Percentiles rank a stretch among this genome's conserved stretches.
phyloP scores from a whole-genome alignment of 23 tunicate species.

The Trididemnum miniatum region DNA sequence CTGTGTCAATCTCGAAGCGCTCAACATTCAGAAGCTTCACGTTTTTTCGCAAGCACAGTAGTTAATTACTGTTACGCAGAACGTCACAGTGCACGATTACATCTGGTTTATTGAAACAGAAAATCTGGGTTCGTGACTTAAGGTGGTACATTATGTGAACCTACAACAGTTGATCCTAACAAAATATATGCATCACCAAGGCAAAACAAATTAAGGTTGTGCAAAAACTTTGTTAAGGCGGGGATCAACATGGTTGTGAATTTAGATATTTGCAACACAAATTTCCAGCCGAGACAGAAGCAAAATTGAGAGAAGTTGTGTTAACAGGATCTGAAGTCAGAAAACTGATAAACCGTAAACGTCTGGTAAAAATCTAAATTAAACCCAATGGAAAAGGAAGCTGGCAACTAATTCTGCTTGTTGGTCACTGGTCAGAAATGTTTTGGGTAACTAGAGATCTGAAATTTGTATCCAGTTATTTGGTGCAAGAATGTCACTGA shows the following conservation, averaged over 20 bases:
- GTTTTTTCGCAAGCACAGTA: too few species aligned
- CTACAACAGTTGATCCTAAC: too few species aligned
- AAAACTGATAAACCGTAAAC: background rate
- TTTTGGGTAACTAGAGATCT: background rate
- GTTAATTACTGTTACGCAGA: too few species aligned
- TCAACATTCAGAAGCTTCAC: too few species aligned
- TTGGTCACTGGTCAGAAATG: background rate
- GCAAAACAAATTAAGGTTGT: background rate
- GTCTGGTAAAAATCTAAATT: background rate
- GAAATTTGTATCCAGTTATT: background rate
- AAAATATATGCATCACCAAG: background rate
- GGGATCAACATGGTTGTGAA: background rate
- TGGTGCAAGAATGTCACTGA: background rate
- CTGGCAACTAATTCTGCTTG: background rate
- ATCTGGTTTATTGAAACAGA: too few species aligned
- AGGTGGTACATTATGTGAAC: too few species aligned
- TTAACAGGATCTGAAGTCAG: background rate
- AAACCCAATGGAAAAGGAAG: background rate
- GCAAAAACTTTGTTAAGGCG: background rate
- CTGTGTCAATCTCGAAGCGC: too few species aligned
- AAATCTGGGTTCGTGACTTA: too few species aligned
- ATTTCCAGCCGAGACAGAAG: background rate
- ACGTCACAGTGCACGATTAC: too few species aligned
- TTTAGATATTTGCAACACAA: background rate
- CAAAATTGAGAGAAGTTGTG: background rate